Conservation (phyloP, 35 echinoderm and acorn worm genomes). For the Apostichopus parvimensis region DNA sequence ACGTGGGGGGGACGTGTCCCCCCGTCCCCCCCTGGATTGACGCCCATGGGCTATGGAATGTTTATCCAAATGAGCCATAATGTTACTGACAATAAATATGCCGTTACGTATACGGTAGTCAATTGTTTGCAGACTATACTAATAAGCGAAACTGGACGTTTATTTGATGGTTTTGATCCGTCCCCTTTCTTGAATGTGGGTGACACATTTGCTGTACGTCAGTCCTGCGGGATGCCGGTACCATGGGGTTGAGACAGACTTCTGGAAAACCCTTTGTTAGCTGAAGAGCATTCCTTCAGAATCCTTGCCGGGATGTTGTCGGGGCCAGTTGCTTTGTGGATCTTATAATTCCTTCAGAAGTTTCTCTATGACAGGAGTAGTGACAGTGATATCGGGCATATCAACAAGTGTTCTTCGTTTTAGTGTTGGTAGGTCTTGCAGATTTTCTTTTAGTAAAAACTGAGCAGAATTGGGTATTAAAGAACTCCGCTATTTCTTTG, state of each 20-base stretch:
- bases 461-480: constrained; percentile 54
- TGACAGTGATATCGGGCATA: constrained; percentile 48
- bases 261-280: neutral
- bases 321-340: neutral
- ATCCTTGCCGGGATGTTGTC: neutral
- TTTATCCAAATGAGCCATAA: neutral
- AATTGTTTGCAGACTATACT: neutral
- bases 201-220: neutral
- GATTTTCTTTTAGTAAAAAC: constrained; percentile 60
- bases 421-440: constrained; percentile 9
- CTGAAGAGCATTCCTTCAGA: neutral
- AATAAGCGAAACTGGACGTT: neutral
- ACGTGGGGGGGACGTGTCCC: no score
- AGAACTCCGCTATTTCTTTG: constrained; percentile 43
- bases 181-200: neutral
- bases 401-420: neutral
- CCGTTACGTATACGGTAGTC: no score
- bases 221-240: neutral
- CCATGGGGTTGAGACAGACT: neutral
- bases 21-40: no score
- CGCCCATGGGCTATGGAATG: neutral
- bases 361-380: constrained; percentile 26
- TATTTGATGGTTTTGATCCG: neutral
- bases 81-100: neutral
- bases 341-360: neutral